Evolutionary conservation across 2,113 vertebrate species (phyloP).

Genomic region (Dendropsophus ebraccatus): DNA sequence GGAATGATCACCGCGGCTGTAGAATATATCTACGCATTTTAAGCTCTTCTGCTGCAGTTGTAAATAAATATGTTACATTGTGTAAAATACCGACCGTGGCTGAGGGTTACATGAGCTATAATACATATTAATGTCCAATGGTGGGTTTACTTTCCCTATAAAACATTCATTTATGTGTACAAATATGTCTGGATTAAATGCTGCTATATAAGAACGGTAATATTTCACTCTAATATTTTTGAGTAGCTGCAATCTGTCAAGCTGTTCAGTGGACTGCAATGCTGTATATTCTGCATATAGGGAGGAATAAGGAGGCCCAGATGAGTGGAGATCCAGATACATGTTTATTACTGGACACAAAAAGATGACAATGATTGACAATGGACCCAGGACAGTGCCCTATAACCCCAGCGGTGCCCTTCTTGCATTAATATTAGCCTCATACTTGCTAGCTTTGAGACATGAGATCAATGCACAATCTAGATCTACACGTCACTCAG

Average conservation of each 20-base stretch:
- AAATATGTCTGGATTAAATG: not conserved
- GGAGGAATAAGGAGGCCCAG: not conserved
- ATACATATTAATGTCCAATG: slow-evolving; percentile 3
- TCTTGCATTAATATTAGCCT: slow-evolving; percentile 6
- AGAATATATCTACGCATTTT: not conserved
- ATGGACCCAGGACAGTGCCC: not conserved
- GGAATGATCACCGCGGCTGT: not conserved
- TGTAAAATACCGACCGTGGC: not conserved
- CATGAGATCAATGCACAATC: slow-evolving; percentile 50
- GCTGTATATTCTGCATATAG: not conserved
- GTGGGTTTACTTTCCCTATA: slow-evolving; percentile 1
- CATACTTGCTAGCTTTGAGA: slow-evolving; percentile 8
- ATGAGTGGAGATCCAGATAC: not conserved
- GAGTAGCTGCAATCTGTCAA: not conserved
- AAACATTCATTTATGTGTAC: not conserved
- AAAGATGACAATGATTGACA: slow-evolving; percentile 4
- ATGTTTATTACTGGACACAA: not conserved
- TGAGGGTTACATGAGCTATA: not conserved
- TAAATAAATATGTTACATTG: not conserved
- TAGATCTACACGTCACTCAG: too few relatives aligned
- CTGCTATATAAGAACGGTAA: not conserved
- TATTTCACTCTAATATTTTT: not conserved
- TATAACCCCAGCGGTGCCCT: not conserved
- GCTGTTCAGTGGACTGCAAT: not conserved
- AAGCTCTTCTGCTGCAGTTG: not conserved